Evolutionary conservation across 1,140 invertebrate species (phyloP).

Genomic region (Periplaneta americana): DNA sequence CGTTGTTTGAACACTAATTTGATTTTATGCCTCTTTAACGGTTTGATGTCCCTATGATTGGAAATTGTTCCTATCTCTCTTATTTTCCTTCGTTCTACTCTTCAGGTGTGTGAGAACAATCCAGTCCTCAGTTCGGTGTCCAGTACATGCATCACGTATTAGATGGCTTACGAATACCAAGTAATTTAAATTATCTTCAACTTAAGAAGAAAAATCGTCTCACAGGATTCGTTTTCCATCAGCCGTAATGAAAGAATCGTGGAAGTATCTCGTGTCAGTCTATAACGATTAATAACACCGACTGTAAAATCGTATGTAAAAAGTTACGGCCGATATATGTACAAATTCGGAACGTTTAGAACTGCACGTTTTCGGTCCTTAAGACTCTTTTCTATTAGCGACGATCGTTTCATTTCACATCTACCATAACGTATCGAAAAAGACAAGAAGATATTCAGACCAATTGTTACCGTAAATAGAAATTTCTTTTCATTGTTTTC

Average conservation of each 20-base stretch:
- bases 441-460: too few relatives aligned
- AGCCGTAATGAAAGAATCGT: not conserved
- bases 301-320: too few relatives aligned
- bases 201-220: not conserved
- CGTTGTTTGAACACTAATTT: not conserved
- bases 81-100: not conserved
- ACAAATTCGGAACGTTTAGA: too few relatives aligned
- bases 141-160: not conserved
- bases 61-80: not conserved
- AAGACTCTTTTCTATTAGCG: too few relatives aligned
- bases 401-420: too few relatives aligned
- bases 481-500: too few relatives aligned
- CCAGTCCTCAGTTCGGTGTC: not conserved
- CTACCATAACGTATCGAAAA: too few relatives aligned
- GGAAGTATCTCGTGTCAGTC: too few relatives aligned
- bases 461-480: too few relatives aligned
- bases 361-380: too few relatives aligned
- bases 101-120: not conserved
- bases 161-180: not conserved
- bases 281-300: too few relatives aligned
- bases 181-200: not conserved
- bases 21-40: not conserved
- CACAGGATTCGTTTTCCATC: not conserved
- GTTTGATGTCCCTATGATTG: not conserved
- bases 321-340: too few relatives aligned